Conservation (phyloP, 2,797 vertebrate species). For the Enteromius trimaculatus region DNA sequence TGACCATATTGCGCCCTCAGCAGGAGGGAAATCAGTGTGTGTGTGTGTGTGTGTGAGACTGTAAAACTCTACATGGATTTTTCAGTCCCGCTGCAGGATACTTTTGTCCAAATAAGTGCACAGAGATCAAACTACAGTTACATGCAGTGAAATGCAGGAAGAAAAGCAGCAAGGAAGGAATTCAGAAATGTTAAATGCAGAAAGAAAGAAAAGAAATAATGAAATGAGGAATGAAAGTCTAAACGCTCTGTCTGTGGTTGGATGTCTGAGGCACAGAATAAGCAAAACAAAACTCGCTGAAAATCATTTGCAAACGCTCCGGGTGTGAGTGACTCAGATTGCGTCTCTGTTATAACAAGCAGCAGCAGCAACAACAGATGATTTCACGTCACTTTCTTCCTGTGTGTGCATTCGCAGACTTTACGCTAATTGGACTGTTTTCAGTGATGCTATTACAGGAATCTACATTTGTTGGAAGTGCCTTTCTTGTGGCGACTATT, state of each 20-base stretch:
- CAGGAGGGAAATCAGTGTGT: background rate
- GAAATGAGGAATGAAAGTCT: background rate
- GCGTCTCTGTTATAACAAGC: background rate
- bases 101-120: background rate
- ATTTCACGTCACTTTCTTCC: background rate
- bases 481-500: background rate
- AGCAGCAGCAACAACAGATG: background rate
- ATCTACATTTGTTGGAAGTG: background rate
- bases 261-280: background rate
- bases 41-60: background rate
- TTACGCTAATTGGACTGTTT: background rate
- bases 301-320: background rate
- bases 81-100: background rate
- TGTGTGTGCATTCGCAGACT: background rate
- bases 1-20: conserved; percentile 51
- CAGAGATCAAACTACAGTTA: background rate
- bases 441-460: conserved; percentile 7
- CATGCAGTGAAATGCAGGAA: too few species aligned
- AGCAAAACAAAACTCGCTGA: background rate
- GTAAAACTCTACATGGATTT: background rate
- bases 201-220: too few species aligned
- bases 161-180: too few species aligned
- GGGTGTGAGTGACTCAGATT: conserved; percentile 19
- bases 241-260: background rate
- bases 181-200: too few species aligned